Base-by-base conservation (phyloP, 1,140 invertebrate species). In the Leptoteleia sp. region DNA sequence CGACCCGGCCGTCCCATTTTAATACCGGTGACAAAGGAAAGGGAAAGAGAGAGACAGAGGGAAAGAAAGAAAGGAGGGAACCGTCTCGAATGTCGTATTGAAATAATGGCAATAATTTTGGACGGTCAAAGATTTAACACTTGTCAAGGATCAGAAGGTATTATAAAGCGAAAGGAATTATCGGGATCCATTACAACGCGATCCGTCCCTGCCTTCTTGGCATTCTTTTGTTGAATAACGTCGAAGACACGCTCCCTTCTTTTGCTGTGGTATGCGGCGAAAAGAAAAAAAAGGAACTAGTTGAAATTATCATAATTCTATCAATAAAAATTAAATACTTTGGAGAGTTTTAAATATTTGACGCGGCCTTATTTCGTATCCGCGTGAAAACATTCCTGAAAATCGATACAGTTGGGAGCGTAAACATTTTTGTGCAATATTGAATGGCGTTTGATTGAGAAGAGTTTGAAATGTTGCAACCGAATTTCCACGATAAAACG, bases 171-270 rank as follows among this genome's bases (percentile, higher is more conserved):
- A 64, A 62, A 70, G 55, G 72, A 54, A 61, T 67, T 25, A 16
- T 9, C 13, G 45, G 57, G 73, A 77, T 68, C 31, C 50, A 42
- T 43, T 47, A 35, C 59, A 3, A 27, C 8, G 47, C 17, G 48
- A 48, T 73, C 35, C 76, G 62, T 52, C 75, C 75, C 77, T 73
- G 72, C 65, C 54, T 73, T 73, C 76, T 76, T 76, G 72, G 65
- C 82, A 82, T 82, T 83, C 82, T 81, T 82, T 83, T 83, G 82
- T 83, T 75, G 73, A 80, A 76, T 79, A 81, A 80, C 78, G 70
- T 77, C 67, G 59, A 61, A 57, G 35, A 27, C 11, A 62, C 65
- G 76, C 61, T 75, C 62, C 31, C 62, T 71, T 73, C 52, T 37
- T 48, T 65, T 57, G 52, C 48, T 42, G 31, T 72, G 67, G 76